phyloP scores from a whole-genome alignment of 2,888 invertebrate species.

The Leptopilina syphax region DNA sequence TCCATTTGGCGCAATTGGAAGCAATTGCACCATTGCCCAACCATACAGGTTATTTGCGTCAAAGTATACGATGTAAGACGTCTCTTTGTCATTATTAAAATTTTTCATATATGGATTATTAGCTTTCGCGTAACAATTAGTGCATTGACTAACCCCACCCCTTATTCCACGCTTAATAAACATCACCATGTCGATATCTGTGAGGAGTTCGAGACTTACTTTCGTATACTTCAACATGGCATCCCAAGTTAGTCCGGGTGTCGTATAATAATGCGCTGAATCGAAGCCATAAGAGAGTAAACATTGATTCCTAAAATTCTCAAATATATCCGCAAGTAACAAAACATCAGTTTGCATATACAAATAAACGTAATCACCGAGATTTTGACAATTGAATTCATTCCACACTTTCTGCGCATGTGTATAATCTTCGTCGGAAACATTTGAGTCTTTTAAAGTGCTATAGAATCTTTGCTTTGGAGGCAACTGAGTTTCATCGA shows the following conservation, averaged over 20 bases:
- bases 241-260: conserved; percentile 50
- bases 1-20: not conserved
- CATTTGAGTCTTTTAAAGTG: not conserved
- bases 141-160: conserved; percentile 47
- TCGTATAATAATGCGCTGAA: conserved; percentile 34
- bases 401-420: not conserved
- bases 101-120: conserved; percentile 23
- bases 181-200: conserved; percentile 19
- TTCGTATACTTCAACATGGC: conserved; percentile 51
- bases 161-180: conserved; percentile 16
- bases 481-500: not conserved
- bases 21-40: conserved; percentile 35
- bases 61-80: conserved; percentile 11
- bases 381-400: conserved; percentile 7
- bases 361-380: not conserved
- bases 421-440: not conserved
- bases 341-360: not conserved
- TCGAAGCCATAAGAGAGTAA: conserved; percentile 38
- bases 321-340: conserved; percentile 44
- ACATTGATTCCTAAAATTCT: conserved; percentile 47
- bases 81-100: not conserved
- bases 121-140: conserved; percentile 57
- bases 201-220: conserved; percentile 38
- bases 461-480: not conserved
- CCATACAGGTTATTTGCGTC: conserved; percentile 42